Evolutionary conservation across 2,888 invertebrate genomes (phyloP).

Genomic region (Meiosimyza decipiens): DNA sequence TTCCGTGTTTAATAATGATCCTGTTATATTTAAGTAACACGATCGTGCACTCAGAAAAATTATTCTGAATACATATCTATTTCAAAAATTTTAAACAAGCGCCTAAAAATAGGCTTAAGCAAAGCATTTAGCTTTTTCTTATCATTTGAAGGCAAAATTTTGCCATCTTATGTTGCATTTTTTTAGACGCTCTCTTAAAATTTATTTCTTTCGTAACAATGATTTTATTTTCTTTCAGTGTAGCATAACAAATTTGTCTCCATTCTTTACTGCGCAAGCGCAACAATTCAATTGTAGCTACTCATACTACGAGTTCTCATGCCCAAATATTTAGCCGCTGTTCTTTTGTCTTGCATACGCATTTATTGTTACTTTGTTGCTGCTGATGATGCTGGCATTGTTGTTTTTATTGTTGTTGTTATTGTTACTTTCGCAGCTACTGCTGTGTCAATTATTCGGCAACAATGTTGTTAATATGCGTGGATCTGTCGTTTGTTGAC

Average conservation of each 20-base stretch:
- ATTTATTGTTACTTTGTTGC: neutral
- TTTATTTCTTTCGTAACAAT: no score
- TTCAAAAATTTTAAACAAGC: no score
- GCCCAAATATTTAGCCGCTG: slow-evolving; percentile 18
- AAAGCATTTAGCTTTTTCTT: no score
- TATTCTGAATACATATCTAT: no score
- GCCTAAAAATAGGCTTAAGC: no score
- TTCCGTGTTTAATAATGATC: slow-evolving; percentile 29
- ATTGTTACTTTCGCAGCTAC: neutral
- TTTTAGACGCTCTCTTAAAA: no score
- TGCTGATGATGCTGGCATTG: neutral
- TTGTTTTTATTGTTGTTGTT: slow-evolving; percentile 5
- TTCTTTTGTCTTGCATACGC: slow-evolving; percentile 7
- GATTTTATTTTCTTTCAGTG: no score
- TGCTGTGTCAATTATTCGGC: slow-evolving; percentile 32
- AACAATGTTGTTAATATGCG: slow-evolving; percentile 33
- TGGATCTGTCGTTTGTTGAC: neutral
- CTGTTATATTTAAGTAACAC: neutral
- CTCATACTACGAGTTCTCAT: slow-evolving; percentile 2
- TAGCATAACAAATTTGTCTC: no score
- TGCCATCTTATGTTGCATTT: no score
- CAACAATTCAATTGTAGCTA: slow-evolving; percentile 12
- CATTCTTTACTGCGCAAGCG: slow-evolving; percentile 15
- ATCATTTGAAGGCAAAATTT: no score
- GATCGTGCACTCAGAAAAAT: no score